Evolutionary conservation across 2,113 vertebrate genomes (phyloP).

Genomic region (Nesoenas mayeri): DNA sequence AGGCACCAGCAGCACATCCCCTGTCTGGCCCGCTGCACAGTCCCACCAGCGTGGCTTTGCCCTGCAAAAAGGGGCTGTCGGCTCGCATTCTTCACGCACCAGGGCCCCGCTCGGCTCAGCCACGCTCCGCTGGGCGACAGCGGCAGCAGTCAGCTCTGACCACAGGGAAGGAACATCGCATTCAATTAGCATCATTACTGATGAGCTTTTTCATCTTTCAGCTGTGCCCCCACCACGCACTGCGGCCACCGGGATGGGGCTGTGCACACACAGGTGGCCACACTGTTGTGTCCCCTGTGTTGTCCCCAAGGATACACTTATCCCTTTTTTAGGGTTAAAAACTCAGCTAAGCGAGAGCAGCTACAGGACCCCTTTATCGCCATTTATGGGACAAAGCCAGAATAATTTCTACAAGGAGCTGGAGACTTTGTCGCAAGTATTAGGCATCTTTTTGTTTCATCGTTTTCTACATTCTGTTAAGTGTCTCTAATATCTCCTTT

Average conservation of each 20-base stretch:
- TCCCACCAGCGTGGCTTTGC: not conserved
- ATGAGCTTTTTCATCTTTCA: not conserved
- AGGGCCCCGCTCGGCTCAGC: not conserved
- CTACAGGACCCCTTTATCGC: not conserved
- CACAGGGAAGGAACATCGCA: not conserved
- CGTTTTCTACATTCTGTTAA: not conserved
- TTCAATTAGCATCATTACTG: not conserved
- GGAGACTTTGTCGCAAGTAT: not conserved
- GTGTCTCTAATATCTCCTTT: not conserved
- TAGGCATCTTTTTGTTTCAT: not conserved
- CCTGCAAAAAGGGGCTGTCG: conserved; percentile 22
- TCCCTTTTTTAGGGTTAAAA: not conserved
- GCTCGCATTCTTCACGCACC: not conserved
- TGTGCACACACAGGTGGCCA: not conserved
- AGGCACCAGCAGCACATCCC: not conserved
- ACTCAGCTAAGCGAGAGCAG: not conserved
- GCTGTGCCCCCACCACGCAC: not conserved
- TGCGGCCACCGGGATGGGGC: accelerated
- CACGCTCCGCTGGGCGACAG: not conserved
- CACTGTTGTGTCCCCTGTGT: accelerated
- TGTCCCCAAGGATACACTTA: not conserved
- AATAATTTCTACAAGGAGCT: not conserved
- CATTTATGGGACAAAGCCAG: not conserved
- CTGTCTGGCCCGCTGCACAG: accelerated
- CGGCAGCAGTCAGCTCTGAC: not conserved